Base-by-base conservation (phyloP, 1,140 invertebrate species). In the Bombus pascuorum region DNA sequence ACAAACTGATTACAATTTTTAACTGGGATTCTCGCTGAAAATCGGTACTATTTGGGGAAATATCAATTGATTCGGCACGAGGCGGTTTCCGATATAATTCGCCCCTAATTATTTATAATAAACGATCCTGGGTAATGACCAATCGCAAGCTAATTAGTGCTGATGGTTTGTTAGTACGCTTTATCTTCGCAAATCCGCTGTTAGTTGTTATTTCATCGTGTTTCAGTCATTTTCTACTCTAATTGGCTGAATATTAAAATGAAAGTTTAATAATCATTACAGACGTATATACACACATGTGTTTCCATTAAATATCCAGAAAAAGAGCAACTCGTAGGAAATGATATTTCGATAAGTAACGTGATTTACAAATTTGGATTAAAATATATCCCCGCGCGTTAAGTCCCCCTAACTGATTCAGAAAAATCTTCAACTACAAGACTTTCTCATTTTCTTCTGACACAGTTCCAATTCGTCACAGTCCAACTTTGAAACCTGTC, bases 81-180 rank as follows among this genome's bases (percentile, higher is more conserved):
- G 8, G 3, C 25, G 34, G 13, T 9, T 9, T 9, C 18, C 15
- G 53, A 6, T 12, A 42, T 22, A 73, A 81, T 59, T 73, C 15
- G 1, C 25, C 1, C n/a, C 10, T 47, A 13, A 75, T 83, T 53
- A 37, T 66, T 47, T 66, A 73, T 66, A 53, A 32, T 22, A 81
- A 53, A 71, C 15, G 68, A 44, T 62, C 1, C n/a, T n/a, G 9
- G 39, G 28, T 79, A 66, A 57, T 65, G 13, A 6, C n/a, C 34
- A 73, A 81, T 73, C 57, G 37, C 71, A n/a, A 34, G 15, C 42
- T 82, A n/a, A 74, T 82, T 83, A 70, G 76, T 47, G n/a, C 3
- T 3, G 28, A 32, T 44, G 79, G 70, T 73, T 81, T 22, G 68
- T 81, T 81, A n/a, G 44, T 62, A 12, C 37, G 15, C 22, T 25